Evolutionary conservation across 30 jellyfish, hydroid and myxozoan species (phyloP), one percentile per base, ranked within the genome.

Genomic region (Aurelia aurita complex sp. Pacific): DNA sequence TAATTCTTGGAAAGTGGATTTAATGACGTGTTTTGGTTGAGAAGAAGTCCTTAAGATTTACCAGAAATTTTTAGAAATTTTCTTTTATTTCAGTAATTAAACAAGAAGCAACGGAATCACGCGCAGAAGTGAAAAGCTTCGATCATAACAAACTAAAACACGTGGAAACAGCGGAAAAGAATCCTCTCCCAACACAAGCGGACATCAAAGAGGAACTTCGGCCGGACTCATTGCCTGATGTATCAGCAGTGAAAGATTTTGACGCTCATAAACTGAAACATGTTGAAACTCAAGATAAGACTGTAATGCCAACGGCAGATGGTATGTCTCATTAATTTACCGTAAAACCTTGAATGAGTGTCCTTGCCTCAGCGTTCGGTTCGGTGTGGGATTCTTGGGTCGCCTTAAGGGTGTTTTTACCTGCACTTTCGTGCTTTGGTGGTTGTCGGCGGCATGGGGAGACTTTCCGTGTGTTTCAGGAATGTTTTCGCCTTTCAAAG

Each of bases 141-240:
- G 98, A 92, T 77, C 91, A 81, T 14, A 55, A 88, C 8, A 92
- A 86, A 60, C 80, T 92, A 64, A 92, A 92, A 83, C 97, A 86
- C 77, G 98, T 92, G 14, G 98, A 92, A 73, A 92, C 98, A 35
- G 95, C 92, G 67, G 98, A 92, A 79, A 92, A 92, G 85, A 92
- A 86, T 38, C 92, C 97, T 1, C 86, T 92, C n/a, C 98, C 98
- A 59, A 92, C 98, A 23, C 91, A 96, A 55, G 92, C 88, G 18
- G 87, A 92, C 40, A 35, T 92, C 66, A 92, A 81, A 52, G 98
- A 92, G 70, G 98, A 92, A 60, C 72, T 77, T 46, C 33, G 98
- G 52, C 97, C 98, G 35, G 98, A 92, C 54, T 10, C 76, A 6
- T 83, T 88, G 18, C 91, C 96, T 4, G 96, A 88, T 80, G 96